Conservation (phyloP, 2,888 invertebrate genomes). For the Acleris sparsana region DNA sequence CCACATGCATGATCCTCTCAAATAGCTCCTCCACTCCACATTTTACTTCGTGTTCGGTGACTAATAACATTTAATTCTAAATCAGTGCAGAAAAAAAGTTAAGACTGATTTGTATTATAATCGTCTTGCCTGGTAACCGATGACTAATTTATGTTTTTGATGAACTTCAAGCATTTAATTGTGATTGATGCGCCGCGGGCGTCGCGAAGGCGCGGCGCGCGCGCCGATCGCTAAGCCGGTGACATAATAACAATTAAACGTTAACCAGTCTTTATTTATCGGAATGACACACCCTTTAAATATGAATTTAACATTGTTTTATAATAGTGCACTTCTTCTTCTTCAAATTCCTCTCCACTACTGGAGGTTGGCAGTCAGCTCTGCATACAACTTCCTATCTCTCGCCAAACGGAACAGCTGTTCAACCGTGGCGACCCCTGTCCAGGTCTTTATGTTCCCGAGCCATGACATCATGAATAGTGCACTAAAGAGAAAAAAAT, state of each 20-base stretch:
- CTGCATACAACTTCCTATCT: no score
- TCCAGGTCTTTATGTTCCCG: no score
- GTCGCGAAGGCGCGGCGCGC: slow-evolving; percentile 29
- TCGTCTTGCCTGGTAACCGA: slow-evolving; percentile 39
- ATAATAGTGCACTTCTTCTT: no score
- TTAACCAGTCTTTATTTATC: slow-evolving; percentile 20
- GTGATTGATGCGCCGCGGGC: slow-evolving; percentile 36
- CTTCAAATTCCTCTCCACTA: no score
- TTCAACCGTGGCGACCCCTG: no score
- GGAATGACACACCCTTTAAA: not conserved
- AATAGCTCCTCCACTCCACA: slow-evolving; percentile 2
- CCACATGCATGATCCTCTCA: not conserved
- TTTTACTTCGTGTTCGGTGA: slow-evolving; percentile 17
- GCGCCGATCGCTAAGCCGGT: slow-evolving; percentile 5
- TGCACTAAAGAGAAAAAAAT: no score
- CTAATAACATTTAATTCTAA: slow-evolving; percentile 33
- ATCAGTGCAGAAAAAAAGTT: slow-evolving; percentile 26
- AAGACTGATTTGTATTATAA: slow-evolving; percentile 30
- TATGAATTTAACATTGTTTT: no score
- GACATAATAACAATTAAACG: slow-evolving; percentile 31
- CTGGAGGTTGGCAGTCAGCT: no score
- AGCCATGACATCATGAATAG: no score
- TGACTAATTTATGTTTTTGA: slow-evolving; percentile 48
- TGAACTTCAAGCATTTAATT: slow-evolving; percentile 35
- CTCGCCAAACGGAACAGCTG: no score